Conservation (phyloP, 2,888 invertebrate species). For the Epirrhoe alternata region DNA sequence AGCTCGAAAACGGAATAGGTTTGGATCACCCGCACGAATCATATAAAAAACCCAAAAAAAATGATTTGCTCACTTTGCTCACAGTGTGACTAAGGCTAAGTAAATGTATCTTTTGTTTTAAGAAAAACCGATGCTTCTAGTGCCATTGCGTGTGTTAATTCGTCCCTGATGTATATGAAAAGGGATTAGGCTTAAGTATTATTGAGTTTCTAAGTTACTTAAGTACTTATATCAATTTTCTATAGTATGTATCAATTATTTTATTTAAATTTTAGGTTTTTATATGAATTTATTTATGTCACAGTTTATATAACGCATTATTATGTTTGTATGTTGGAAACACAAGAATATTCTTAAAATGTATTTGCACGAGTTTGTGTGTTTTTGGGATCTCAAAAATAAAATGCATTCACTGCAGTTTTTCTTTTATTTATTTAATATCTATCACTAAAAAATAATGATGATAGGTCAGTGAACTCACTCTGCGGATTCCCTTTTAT, state of each 20-base stretch:
- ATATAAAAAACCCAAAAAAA: conserved; percentile 65
- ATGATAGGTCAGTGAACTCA: conserved; percentile 10
- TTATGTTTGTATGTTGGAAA: conserved; percentile 49
- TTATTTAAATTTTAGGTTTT: conserved; percentile 46
- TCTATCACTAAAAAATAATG: neutral
- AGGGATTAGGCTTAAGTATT: conserved; percentile 53
- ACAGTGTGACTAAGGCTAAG: conserved; percentile 56
- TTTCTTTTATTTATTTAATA: conserved; percentile 43
- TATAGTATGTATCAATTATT: conserved; percentile 44
- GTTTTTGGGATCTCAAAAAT: conserved; percentile 86
- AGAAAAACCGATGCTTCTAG: conserved; percentile 75
- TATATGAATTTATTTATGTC: conserved; percentile 47
- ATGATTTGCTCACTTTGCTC: conserved; percentile 59
- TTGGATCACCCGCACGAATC: conserved; percentile 65
- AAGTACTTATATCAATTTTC: conserved; percentile 24
- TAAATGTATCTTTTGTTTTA: conserved; percentile 49
- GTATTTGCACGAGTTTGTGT: conserved; percentile 79
- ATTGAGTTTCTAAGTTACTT: conserved; percentile 37
- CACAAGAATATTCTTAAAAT: conserved; percentile 49
- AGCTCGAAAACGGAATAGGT: conserved; percentile 68
- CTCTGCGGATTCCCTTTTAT: conserved; percentile 11
- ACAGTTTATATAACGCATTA: conserved; percentile 33
- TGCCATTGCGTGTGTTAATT: conserved; percentile 71
- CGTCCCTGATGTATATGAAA: conserved; percentile 44
- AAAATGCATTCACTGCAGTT: conserved; percentile 74